phyloP scores from a whole-genome alignment of 2,113 vertebrate genomes.

The Corydoras maculifer region DNA sequence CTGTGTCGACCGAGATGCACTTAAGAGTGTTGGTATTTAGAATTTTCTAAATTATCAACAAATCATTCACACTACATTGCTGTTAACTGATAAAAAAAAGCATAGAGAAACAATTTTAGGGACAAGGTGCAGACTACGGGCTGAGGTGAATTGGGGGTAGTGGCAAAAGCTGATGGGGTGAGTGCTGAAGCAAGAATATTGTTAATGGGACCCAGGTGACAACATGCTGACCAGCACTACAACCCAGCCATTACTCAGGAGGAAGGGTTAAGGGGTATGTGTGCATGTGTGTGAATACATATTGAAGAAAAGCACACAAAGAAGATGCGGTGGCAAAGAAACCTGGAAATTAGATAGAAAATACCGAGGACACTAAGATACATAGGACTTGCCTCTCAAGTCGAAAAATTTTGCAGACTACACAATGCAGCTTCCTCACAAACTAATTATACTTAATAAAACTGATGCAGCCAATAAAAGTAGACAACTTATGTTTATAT shows the following conservation, averaged over 20 bases:
- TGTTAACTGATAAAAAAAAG: conserved; percentile 1
- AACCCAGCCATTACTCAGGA: conserved; percentile 59
- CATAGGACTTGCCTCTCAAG: too few species aligned
- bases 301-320: too few species aligned
- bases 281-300: conserved; percentile 19
- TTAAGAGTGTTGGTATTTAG: conserved; percentile 19
- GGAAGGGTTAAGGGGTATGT: conserved; percentile 39
- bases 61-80: neutral
- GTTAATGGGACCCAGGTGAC: conserved; percentile 70
- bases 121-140: conserved; percentile 6
- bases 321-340: too few species aligned
- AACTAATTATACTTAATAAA: too few species aligned
- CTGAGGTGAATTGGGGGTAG: conserved; percentile 39
- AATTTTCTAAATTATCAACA: conserved; percentile 8
- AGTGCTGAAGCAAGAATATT: conserved; percentile 65
- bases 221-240: conserved; percentile 65
- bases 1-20: conserved; percentile 30
- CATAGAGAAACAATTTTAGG: neutral
- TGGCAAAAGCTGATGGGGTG: conserved; percentile 34
- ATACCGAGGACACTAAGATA: too few species aligned
- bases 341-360: too few species aligned
- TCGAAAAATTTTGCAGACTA: too few species aligned
- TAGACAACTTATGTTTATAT: too few species aligned
- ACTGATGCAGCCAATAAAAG: too few species aligned
- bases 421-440: too few species aligned